Percentiles rank a stretch among this genome's conserved stretches.
Evolutionary conservation across 2,113 vertebrate species (phyloP).

Genomic region (Sylvilagus bachmani): DNA sequence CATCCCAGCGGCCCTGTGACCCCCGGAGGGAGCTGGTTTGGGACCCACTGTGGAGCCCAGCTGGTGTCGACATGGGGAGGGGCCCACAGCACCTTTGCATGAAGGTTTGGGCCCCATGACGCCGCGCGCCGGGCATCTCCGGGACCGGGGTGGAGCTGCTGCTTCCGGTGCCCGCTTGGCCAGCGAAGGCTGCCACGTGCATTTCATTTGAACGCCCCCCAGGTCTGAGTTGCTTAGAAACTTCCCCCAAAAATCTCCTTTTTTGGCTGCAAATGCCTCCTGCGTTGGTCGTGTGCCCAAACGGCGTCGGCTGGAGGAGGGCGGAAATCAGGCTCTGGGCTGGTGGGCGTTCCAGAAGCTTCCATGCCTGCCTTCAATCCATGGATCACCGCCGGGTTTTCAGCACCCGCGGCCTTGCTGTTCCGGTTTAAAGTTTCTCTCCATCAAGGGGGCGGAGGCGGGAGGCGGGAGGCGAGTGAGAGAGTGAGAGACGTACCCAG

Average conservation of each 20-base stretch:
- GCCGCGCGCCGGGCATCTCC: neutral
- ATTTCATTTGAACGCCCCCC: slow-evolving; percentile 63
- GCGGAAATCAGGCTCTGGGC: neutral
- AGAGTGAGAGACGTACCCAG: neutral
- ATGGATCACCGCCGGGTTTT: neutral
- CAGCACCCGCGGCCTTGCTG: neutral
- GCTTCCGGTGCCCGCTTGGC: neutral
- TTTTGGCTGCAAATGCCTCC: slow-evolving; percentile 64
- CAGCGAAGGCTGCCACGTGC: neutral
- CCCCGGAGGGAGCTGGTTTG: fast-evolving
- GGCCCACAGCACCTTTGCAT: fast-evolving
- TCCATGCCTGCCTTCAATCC: neutral
- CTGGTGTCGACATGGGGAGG: neutral
- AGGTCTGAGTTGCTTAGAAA: slow-evolving; percentile 38
- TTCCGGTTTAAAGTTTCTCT: slow-evolving; percentile 61
- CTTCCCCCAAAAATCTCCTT: slow-evolving; percentile 62
- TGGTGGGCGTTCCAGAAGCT: slow-evolving; percentile 62
- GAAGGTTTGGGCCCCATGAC: too few relatives aligned
- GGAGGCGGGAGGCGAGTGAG: neutral
- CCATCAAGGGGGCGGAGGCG: fast-evolving
- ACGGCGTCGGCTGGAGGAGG: neutral
- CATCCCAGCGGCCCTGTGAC: neutral
- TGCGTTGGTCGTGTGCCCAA: slow-evolving; percentile 50
- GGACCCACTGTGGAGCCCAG: neutral
- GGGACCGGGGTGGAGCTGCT: neutral